Base-by-base conservation (phyloP, 2,797 vertebrate species). In the Allobates femoralis region DNA sequence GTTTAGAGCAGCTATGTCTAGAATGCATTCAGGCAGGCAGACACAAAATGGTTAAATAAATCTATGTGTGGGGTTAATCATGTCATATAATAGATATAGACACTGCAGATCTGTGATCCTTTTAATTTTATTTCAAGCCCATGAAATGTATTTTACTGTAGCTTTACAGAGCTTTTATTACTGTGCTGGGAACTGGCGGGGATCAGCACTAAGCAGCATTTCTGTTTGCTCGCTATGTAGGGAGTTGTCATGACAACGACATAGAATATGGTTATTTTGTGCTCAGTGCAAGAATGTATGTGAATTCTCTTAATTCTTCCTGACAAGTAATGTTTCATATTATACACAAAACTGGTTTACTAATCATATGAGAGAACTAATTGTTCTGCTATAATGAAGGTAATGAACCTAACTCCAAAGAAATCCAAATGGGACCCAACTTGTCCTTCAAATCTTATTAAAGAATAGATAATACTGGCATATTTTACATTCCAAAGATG, bases 251-350 rank as follows among this genome's bases (percentile, higher is more conserved):
- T 74, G 71, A 74, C 71, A 74, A 74, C 71, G 41, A 26, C 71
- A 74, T 74, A 74, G 71, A 74, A 74, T 74, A 74, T 74, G 71
- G 71, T 50, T 74, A 74, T 74, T 74, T 74, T 74, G 71, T 74
- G 71, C 71, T 74, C 23, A 11, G 37, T 73, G 69, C 12, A 69
- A 69, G 11, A 71, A 71, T 41, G 34, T 74, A 74, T 74, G 71
- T 26, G 71, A 74, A 74, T 74, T 50, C 71, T 74, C 37, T 26
- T 74, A 50, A 74, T 74, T 74, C 71, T 46, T 74, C 26, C 71
- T 74, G 71, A 74, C 71, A 74, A 74, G 71, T 50, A 74, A 74
- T 50, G 71, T n/a, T 50, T 74, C 41, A 46, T 26, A 74, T 41
- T 74, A 50, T 74, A 74, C n/a, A 26, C 37, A n/a, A 50, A 74